Percentiles rank a stretch among this genome's conserved stretches.
These are phyloP conservation scores for Dysmachus trigonus DNA, from an alignment of 2,888 invertebrate genomes.

Conservation along the genomic window DNA sequence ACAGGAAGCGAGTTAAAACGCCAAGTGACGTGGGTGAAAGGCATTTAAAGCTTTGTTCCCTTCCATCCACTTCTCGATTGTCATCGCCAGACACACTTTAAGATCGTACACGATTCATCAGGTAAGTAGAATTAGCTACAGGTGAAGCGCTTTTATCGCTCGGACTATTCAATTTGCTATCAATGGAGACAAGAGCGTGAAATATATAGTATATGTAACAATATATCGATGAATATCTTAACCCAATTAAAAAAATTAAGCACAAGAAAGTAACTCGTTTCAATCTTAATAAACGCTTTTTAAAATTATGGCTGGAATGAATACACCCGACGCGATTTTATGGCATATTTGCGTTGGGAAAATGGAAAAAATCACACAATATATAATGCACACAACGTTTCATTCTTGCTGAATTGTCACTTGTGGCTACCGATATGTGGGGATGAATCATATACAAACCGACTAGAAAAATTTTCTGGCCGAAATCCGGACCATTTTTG, in stretches of 20 bases:
- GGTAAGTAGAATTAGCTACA: neutral
- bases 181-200: neutral
- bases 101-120: neutral
- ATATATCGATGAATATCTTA: neutral
- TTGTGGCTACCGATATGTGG: too few relatives aligned
- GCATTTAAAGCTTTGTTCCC: conserved; percentile 22
- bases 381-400: too few relatives aligned
- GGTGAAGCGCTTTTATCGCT: neutral
- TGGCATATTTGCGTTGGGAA: too few relatives aligned
- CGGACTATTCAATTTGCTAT: neutral
- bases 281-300: neutral
- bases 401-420: too few relatives aligned
- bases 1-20: neutral
- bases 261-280: neutral
- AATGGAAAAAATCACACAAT: too few relatives aligned
- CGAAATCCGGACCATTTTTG: too few relatives aligned
- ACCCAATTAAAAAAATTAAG: neutral
- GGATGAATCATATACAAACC: too few relatives aligned
- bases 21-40: neutral
- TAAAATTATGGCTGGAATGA: too few relatives aligned
- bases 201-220: neutral
- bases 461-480: too few relatives aligned
- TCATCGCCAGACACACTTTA: conserved; percentile 13
- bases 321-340: too few relatives aligned
- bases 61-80: neutral